phyloP scores from a whole-genome alignment of 1,140 invertebrate species.

The Drosophila subobscura region DNA sequence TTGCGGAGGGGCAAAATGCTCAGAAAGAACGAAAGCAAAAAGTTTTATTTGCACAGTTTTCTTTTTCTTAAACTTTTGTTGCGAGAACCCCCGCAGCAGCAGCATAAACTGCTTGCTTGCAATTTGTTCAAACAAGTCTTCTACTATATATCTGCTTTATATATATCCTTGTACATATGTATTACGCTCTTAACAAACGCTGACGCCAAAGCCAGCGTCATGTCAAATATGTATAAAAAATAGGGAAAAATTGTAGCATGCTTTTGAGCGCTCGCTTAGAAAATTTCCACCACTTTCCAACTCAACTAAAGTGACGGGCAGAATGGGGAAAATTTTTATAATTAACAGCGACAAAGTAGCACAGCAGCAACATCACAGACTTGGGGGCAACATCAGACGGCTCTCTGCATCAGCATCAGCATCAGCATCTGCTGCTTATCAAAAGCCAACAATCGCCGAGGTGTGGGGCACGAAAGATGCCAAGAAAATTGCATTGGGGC shows the following conservation, averaged over 20 bases:
- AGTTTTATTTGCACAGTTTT: constrained; percentile 82
- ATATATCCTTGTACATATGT: constrained; percentile 23
- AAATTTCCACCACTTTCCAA: constrained; percentile 39
- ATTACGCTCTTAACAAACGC: constrained; percentile 36
- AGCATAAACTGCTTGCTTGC: constrained; percentile 74
- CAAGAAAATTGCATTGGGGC: constrained; percentile 47
- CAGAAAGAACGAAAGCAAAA: constrained; percentile 73
- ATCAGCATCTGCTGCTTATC: constrained; percentile 57
- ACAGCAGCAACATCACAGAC: constrained; percentile 3
- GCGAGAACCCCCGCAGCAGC: constrained; percentile 16
- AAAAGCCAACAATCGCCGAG: constrained; percentile 61
- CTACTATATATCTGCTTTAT: constrained; percentile 31
- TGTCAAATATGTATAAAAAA: constrained; percentile 25
- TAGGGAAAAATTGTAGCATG: constrained; percentile 69
- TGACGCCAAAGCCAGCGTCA: constrained; percentile 39
- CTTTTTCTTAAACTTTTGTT: constrained; percentile 82
- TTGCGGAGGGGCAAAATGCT: constrained; percentile 46
- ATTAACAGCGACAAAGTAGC: constrained; percentile 79
- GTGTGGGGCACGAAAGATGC: constrained; percentile 35
- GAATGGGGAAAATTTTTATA: constrained; percentile 71
- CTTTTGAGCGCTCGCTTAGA: constrained; percentile 71
- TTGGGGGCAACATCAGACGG: constrained; percentile 24
- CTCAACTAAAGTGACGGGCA: constrained; percentile 25
- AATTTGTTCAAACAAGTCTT: constrained; percentile 72
- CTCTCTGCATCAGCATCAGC: constrained; percentile 28